These are phyloP conservation scores for western clawed frog (Xenopus tropicalis) DNA, from an alignment of 2,113 vertebrate species.

Conservation along the genomic window DNA sequence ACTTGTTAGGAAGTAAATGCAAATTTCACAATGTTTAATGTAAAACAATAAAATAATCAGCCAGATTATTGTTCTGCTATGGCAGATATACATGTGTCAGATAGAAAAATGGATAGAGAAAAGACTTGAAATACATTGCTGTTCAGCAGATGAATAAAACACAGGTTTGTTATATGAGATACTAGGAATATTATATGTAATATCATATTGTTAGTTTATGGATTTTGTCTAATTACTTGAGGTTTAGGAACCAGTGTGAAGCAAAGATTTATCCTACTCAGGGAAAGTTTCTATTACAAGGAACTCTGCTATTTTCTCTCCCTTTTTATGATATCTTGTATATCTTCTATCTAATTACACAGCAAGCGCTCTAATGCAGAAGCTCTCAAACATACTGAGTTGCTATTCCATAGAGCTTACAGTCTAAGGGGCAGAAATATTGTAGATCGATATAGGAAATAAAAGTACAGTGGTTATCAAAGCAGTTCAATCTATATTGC, in stretches of 20 bases:
- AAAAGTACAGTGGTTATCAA: too few species aligned
- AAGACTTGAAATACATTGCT: neutral
- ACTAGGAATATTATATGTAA: constrained; percentile 38
- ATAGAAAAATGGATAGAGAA: constrained; percentile 15
- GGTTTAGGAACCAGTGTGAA: constrained; percentile 16
- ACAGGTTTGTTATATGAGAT: constrained; percentile 34
- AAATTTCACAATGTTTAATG: constrained; percentile 27
- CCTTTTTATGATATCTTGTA: neutral
- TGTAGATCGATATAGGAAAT: too few species aligned
- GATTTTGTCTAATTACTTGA: constrained; percentile 42
- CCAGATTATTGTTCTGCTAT: constrained; percentile 27
- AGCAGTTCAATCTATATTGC: too few species aligned
- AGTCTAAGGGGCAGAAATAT: too few species aligned
- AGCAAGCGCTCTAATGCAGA: neutral
- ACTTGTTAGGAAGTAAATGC: neutral
- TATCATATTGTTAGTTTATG: constrained; percentile 42
- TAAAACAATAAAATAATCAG: constrained; percentile 32
- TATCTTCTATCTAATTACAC: neutral
- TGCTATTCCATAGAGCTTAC: too few species aligned
- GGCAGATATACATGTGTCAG: constrained; percentile 19
- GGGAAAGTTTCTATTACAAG: constrained; percentile 9
- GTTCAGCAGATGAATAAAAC: neutral
- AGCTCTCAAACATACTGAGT: too few species aligned
- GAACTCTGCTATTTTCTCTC: constrained; percentile 14
- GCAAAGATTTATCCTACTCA: constrained; percentile 25